A percentile compares a stretch with the other conserved stretches of the same genome.
phyloP scores from a whole-genome alignment of 2,113 vertebrate species.

The human region GRCh38 chr2:129716501-129717000 shows the following conservation, averaged over 20 bases:
- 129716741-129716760: neutral
- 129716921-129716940: too few relatives aligned
- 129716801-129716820: neutral
- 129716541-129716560: neutral
- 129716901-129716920: neutral
- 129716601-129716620: neutral
- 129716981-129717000: too few relatives aligned
- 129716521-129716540: neutral
- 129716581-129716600: accelerated
- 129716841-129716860: neutral
- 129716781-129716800: neutral
- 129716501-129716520: neutral
- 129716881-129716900: too few relatives aligned
- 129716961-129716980: neutral
- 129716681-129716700: neutral
- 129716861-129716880: neutral
- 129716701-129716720: neutral
- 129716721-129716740: neutral
- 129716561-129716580: neutral
- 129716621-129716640: neutral
- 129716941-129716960: neutral
- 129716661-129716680: neutral
- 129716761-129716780: neutral
- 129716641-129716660: neutral
- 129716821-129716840: neutral